Percentiles rank a stretch among this genome's conserved stretches.
phyloP scores from a whole-genome alignment of 2,888 invertebrate species.

The Helobdella robusta region DNA sequence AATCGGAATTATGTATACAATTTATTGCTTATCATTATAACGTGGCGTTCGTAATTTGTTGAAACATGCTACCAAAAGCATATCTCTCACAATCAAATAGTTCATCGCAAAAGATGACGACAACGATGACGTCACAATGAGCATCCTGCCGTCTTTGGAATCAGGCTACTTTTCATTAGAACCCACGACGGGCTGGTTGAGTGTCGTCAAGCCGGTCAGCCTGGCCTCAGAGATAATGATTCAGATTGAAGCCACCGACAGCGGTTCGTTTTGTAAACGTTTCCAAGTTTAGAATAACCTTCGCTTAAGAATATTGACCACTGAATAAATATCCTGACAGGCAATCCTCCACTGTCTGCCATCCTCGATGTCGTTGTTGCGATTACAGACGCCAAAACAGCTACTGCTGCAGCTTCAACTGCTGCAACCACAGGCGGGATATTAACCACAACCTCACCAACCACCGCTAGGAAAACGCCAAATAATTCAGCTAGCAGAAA shows the following conservation, averaged over 20 bases:
- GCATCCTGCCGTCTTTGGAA: background rate
- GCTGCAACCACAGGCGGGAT: background rate
- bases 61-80: background rate
- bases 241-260: conserved; percentile 19
- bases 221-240: conserved; percentile 9
- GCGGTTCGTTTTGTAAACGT: conserved; percentile 12
- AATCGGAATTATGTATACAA: background rate
- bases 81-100: background rate
- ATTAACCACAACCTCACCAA: background rate
- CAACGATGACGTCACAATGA: conserved; percentile 4
- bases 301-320: background rate
- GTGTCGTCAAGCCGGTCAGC: conserved; percentile 12
- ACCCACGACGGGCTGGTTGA: conserved; percentile 13
- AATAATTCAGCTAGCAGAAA: background rate
- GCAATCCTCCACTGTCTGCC: background rate
- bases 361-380: background rate
- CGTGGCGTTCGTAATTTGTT: background rate
- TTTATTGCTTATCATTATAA: background rate
- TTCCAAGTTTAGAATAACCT: background rate
- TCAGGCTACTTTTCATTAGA: conserved; percentile 4
- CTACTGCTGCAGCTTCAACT: background rate
- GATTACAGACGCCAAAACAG: too few species aligned
- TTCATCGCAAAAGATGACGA: background rate
- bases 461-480: background rate
- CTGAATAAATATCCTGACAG: conserved; percentile 1